Conservation (phyloP, 2,888 invertebrate genomes). For the Trichogramma dendrolimi region DNA sequence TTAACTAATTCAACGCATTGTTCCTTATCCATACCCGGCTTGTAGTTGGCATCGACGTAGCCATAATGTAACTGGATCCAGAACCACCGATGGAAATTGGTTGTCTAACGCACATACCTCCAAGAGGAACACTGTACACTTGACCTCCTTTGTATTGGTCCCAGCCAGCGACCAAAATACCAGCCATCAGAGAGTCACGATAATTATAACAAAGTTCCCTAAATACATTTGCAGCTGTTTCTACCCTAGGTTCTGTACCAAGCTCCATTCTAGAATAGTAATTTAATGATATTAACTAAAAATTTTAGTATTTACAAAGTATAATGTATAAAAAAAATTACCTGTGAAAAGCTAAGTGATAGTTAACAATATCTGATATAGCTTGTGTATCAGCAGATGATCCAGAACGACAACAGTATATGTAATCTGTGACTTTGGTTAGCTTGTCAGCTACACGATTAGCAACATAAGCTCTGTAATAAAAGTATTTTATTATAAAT, state of each 20-base stretch:
- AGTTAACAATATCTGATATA: slow-evolving; percentile 90
- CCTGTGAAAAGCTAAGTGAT: slow-evolving; percentile 86
- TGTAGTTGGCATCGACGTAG: slow-evolving; percentile 89
- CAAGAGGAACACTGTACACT: slow-evolving; percentile 65
- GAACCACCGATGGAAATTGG: slow-evolving; percentile 89
- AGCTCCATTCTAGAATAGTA: slow-evolving; percentile 65
- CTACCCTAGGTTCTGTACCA: slow-evolving; percentile 79
- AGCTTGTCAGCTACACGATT: slow-evolving; percentile 96
- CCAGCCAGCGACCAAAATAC: slow-evolving; percentile 96
- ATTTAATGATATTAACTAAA: slow-evolving; percentile 31
- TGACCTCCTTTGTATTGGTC: slow-evolving; percentile 84
- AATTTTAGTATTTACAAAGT: slow-evolving; percentile 5
- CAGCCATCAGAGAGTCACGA: slow-evolving; percentile 86
- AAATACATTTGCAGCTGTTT: slow-evolving; percentile 88
- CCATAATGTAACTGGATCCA: slow-evolving; percentile 95
- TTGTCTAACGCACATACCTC: slow-evolving; percentile 90
- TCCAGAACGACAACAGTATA: slow-evolving; percentile 96
- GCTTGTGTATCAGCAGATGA: slow-evolving; percentile 98
- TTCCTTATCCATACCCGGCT: slow-evolving; percentile 77
- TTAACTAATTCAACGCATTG: slow-evolving; percentile 84
- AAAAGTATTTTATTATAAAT: slow-evolving; percentile 3
- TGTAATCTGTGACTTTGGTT: slow-evolving; percentile 86
- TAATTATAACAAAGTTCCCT: slow-evolving; percentile 94
- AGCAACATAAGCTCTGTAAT: slow-evolving; percentile 76
- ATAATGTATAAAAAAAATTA: slow-evolving; percentile 47